These are phyloP conservation scores for Quadroppia sp. DNA, from an alignment of 2,888 invertebrate genomes.

Conservation along the genomic window DNA sequence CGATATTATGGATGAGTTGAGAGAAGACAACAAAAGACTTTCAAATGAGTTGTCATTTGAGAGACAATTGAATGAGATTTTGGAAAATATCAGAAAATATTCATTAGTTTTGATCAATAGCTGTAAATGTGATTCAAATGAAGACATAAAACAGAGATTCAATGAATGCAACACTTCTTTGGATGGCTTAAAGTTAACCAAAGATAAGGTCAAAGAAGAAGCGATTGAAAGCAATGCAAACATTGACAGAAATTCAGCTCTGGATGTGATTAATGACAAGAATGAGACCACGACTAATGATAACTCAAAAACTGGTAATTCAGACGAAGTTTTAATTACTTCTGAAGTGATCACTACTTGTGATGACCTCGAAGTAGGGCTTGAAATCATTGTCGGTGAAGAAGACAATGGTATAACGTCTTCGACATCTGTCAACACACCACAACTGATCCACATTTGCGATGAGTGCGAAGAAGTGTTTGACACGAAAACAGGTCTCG, in stretches of 20 bases:
- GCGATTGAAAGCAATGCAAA: too few species aligned
- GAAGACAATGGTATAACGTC: too few species aligned
- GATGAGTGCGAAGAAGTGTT: too few species aligned
- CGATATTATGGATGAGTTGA: constrained; percentile 19
- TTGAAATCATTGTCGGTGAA: not conserved
- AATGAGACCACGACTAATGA: not conserved
- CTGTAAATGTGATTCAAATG: not conserved
- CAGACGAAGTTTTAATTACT: too few species aligned
- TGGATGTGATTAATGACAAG: too few species aligned
- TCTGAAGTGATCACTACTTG: too few species aligned
- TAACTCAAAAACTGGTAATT: too few species aligned
- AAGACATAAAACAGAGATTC: not conserved
- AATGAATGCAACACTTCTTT: not conserved
- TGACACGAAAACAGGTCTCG: not conserved
- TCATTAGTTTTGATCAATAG: constrained; percentile 15
- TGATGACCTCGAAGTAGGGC: too few species aligned
- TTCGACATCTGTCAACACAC: too few species aligned
- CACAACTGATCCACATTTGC: not conserved
- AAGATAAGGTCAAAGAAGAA: not conserved
- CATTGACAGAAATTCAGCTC: too few species aligned
- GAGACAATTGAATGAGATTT: not conserved
- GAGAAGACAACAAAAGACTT: constrained; percentile 11
- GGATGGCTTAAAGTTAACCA: not conserved
- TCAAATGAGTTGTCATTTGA: not conserved
- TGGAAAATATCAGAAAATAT: constrained; percentile 12